Conservation (phyloP, 2,888 invertebrate species). For the Lasioglossum vierecki region DNA sequence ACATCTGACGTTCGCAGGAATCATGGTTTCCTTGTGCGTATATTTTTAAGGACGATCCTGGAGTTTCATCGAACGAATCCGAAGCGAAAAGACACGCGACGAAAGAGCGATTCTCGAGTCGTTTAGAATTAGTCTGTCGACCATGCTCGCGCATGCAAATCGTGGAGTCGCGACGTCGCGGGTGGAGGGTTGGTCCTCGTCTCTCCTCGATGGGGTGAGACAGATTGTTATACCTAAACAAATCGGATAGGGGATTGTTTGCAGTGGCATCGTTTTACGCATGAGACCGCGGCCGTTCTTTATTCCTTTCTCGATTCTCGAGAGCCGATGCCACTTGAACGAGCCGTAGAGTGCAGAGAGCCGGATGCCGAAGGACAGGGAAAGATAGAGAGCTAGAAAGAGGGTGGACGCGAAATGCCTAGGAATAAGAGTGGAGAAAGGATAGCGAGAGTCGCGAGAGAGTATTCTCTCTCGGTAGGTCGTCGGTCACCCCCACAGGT, state of each 20-base stretch:
- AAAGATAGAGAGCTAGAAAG: not conserved
- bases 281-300: constrained; percentile 82
- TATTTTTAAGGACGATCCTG: not conserved
- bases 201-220: constrained; percentile 58
- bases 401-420: not conserved
- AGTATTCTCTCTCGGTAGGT: constrained; percentile 69
- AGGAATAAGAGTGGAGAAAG: constrained; percentile 33
- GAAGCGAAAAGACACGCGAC: not conserved
- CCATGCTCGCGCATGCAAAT: constrained; percentile 52
- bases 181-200: constrained; percentile 36
- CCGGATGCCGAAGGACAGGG: constrained; percentile 66
- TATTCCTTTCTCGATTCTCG: constrained; percentile 81
- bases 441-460: constrained; percentile 55
- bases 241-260: constrained; percentile 81
- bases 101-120: constrained; percentile 23
- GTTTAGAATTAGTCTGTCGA: constrained; percentile 38
- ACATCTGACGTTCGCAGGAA: not conserved
- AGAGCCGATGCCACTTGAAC: constrained; percentile 83
- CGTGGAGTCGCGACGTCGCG: constrained; percentile 23
- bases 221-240: constrained; percentile 83
- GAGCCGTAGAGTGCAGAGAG: constrained; percentile 78
- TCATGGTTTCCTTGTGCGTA: not conserved
- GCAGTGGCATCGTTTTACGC: constrained; percentile 84
- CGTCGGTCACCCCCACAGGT: constrained; percentile 77
- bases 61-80: not conserved